Conservation (phyloP, 2,888 invertebrate species). For the Hartigia nigra region DNA sequence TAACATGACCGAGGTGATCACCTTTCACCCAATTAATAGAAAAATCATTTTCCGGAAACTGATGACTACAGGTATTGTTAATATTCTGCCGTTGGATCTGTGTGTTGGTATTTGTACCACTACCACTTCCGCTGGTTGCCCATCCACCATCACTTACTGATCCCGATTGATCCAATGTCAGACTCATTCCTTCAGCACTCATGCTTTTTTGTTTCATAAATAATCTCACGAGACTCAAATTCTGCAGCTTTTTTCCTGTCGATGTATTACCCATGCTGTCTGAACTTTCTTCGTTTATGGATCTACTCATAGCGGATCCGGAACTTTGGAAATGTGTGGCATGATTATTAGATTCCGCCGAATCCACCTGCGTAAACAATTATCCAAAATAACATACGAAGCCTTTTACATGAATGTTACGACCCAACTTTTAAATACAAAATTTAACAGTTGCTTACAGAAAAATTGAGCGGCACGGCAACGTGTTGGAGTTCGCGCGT, state of each 20-base stretch:
- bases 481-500: conserved; percentile 51
- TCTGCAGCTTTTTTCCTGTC: conserved; percentile 70
- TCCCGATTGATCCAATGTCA: conserved; percentile 78
- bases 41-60: conserved; percentile 53
- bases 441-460: conserved; percentile 69
- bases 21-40: conserved; percentile 62
- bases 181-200: conserved; percentile 80
- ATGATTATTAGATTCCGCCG: conserved; percentile 59
- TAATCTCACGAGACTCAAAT: conserved; percentile 85
- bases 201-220: conserved; percentile 92
- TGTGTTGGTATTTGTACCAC: conserved; percentile 61
- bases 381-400: not conserved
- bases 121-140: conserved; percentile 76
- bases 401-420: not conserved
- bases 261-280: conserved; percentile 53
- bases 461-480: conserved; percentile 71
- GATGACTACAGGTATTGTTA: conserved; percentile 41
- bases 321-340: conserved; percentile 54
- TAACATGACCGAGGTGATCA: conserved; percentile 47
- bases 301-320: conserved; percentile 57
- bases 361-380: conserved; percentile 51
- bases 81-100: conserved; percentile 52
- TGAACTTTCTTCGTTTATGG: conserved; percentile 58
- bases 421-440: not conserved
- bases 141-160: conserved; percentile 78